Percentiles rank a stretch among this genome's conserved stretches.
These are phyloP conservation scores for Gymnocheta viridis DNA, from an alignment of 2,888 invertebrate genomes.

Conservation along the genomic window DNA sequence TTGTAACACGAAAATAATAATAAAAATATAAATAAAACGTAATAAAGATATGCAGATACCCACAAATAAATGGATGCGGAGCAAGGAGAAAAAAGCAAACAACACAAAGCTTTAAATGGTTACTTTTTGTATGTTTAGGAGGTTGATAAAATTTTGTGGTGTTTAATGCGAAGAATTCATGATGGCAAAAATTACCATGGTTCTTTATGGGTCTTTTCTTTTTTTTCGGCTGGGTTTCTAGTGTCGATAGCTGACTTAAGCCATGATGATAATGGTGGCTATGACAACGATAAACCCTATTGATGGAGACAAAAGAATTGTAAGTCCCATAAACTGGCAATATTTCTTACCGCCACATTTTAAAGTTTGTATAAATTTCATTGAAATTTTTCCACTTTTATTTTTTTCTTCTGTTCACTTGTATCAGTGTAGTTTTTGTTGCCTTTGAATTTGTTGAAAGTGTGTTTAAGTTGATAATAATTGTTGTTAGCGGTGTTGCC, in stretches of 20 bases:
- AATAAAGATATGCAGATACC: constrained; percentile 21
- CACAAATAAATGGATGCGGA: background rate
- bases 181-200: constrained; percentile 45
- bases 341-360: constrained; percentile 60
- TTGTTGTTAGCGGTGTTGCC: constrained; percentile 63
- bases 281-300: constrained; percentile 2
- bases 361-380: constrained; percentile 39
- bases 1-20: constrained; percentile 20
- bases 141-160: constrained; percentile 45
- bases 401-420: background rate
- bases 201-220: constrained; percentile 32
- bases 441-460: constrained; percentile 43
- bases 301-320: constrained; percentile 16
- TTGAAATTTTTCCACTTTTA: constrained; percentile 14
- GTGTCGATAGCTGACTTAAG: constrained; percentile 22
- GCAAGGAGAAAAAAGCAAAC: background rate
- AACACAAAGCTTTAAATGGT: constrained; percentile 20
- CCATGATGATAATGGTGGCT: constrained; percentile 22
- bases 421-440: background rate
- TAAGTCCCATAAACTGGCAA: constrained; percentile 49
- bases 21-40: constrained; percentile 32
- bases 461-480: constrained; percentile 65
- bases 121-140: constrained; percentile 1
- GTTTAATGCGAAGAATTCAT: constrained; percentile 46
- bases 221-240: background rate